phyloP scores from a whole-genome alignment of 1,140 invertebrate genomes.

The Halictus rubicundus region DNA sequence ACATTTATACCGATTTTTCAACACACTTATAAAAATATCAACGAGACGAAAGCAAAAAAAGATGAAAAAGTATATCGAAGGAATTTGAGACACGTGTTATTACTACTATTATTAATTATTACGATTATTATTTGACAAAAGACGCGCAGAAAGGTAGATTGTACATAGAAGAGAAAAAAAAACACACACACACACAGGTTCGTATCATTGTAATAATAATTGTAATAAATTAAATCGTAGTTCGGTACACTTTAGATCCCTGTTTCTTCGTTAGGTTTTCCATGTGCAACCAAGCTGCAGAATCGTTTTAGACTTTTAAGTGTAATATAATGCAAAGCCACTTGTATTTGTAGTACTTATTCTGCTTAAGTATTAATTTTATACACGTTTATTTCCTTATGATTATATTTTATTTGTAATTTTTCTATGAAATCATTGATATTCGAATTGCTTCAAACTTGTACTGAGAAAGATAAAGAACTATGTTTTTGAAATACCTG shows the following conservation, averaged over 20 bases:
- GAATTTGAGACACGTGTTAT: conserved; percentile 61
- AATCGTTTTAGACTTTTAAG: conserved; percentile 39
- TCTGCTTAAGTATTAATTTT: conserved; percentile 52
- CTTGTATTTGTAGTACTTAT: conserved; percentile 51
- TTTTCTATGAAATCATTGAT: conserved; percentile 51
- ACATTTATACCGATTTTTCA: conserved; percentile 76
- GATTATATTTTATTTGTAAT: conserved; percentile 57
- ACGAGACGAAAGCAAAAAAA: conserved; percentile 59
- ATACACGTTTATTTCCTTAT: conserved; percentile 50
- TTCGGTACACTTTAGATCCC: conserved; percentile 54
- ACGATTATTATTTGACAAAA: conserved; percentile 58
- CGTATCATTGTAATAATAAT: conserved; percentile 73
- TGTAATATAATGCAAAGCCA: conserved; percentile 45
- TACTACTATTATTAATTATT: conserved; percentile 61
- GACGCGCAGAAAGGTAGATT: conserved; percentile 61
- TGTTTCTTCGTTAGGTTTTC: conserved; percentile 50
- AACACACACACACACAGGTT: conserved; percentile 44
- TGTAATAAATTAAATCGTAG: conserved; percentile 70
- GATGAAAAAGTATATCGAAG: conserved; percentile 48
- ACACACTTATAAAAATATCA: conserved; percentile 70
- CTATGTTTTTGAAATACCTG: conserved; percentile 51
- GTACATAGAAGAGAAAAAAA: conserved; percentile 67
- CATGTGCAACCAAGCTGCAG: conserved; percentile 26
- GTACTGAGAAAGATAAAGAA: conserved; percentile 56
- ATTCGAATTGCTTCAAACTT: conserved; percentile 52